Conservation (phyloP, 2,888 invertebrate genomes). For the Agrotis puta region DNA sequence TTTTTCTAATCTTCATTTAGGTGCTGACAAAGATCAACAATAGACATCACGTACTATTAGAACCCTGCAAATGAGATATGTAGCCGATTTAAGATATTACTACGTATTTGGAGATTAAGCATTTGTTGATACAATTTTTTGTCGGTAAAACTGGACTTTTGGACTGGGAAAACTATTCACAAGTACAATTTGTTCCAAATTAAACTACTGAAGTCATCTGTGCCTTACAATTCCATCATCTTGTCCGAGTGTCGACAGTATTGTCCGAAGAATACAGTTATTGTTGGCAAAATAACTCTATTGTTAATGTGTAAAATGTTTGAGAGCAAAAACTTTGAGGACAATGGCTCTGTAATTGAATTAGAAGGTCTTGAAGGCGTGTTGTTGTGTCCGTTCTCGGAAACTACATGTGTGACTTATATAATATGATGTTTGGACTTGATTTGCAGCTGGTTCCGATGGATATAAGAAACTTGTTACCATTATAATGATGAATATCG, state of each 20-base stretch:
- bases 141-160: background rate
- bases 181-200: slow-evolving; percentile 18
- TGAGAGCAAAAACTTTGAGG: slow-evolving; percentile 79
- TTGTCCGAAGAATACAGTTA: slow-evolving; percentile 82
- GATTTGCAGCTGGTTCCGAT: slow-evolving; percentile 34
- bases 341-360: slow-evolving; percentile 87
- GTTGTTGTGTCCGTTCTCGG: slow-evolving; percentile 72
- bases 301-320: slow-evolving; percentile 81
- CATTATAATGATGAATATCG: background rate
- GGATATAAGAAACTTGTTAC: slow-evolving; percentile 16
- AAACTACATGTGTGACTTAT: slow-evolving; percentile 60
- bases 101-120: no score
- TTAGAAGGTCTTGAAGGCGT: slow-evolving; percentile 78
- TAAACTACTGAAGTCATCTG: slow-evolving; percentile 40
- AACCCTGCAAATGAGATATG: background rate
- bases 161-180: no score
- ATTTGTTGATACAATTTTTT: no score
- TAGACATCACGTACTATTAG: background rate
- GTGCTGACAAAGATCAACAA: background rate
- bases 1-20: no score
- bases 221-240: slow-evolving; percentile 57
- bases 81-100: no score
- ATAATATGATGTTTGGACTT: slow-evolving; percentile 45
- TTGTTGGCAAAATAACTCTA: slow-evolving; percentile 88
- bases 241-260: slow-evolving; percentile 69